These are phyloP conservation scores for Lepidocyrtoides sp. DNA, from an alignment of 2,888 invertebrate species.

Conservation along the genomic window DNA sequence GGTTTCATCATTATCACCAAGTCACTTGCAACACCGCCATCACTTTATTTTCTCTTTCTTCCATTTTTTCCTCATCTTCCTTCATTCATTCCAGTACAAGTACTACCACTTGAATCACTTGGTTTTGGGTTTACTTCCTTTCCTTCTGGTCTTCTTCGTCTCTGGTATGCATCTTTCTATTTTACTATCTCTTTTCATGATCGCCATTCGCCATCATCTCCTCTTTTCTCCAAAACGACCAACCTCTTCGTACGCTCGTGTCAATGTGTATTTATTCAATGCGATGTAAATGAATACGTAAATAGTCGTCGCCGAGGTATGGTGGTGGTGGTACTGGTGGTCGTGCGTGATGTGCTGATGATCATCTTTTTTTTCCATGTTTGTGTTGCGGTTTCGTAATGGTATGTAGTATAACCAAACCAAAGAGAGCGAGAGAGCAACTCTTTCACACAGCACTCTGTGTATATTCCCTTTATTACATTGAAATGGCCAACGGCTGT, in stretches of 20 bases:
- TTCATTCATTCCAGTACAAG: background rate
- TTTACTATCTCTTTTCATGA: constrained; percentile 24
- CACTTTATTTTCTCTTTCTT: constrained; percentile 35
- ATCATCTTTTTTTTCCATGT: constrained; percentile 15
- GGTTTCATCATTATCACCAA: constrained; percentile 49
- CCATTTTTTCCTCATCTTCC: background rate
- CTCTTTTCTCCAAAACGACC: background rate
- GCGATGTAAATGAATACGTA: constrained; percentile 70
- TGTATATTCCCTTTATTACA: constrained; percentile 23
- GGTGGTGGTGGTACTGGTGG: background rate
- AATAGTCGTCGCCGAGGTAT: constrained; percentile 59
- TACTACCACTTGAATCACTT: background rate
- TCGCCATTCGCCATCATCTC: background rate
- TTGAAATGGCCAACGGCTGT: constrained; percentile 38
- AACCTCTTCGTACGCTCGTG: background rate
- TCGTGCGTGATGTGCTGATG: constrained; percentile 26
- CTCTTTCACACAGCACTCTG: background rate
- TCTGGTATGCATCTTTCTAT: constrained; percentile 33
- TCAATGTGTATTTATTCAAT: constrained; percentile 59
- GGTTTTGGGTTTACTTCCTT: constrained; percentile 33
- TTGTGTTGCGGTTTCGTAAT: constrained; percentile 7
- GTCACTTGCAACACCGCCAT: constrained; percentile 9
- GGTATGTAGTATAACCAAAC: background rate
- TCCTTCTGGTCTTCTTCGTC: constrained; percentile 15
- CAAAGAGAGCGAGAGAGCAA: background rate